Evolutionary conservation across 2,888 invertebrate genomes (phyloP).

Genomic region (Pristionchus mayeri): DNA sequence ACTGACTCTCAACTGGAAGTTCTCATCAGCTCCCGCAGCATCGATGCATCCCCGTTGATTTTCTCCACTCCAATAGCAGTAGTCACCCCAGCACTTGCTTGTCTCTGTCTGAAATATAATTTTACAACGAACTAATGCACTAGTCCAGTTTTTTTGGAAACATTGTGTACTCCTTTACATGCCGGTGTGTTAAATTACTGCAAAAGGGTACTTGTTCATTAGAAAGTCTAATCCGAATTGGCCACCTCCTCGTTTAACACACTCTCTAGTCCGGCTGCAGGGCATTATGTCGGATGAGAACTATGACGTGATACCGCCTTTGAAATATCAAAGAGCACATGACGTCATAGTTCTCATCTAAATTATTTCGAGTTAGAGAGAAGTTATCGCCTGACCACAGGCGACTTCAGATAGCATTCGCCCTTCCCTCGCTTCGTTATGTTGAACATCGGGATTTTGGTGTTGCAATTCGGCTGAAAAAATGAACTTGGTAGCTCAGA

Average conservation of each 20-base stretch:
- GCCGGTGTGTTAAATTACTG: no score
- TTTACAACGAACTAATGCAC: no score
- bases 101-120: not conserved
- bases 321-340: no score
- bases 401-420: not conserved
- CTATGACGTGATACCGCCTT: no score
- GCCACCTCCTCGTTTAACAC: no score
- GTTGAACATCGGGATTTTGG: not conserved
- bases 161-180: no score
- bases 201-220: no score
- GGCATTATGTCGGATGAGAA: no score
- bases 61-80: not conserved
- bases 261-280: no score
- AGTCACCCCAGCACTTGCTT: slow-evolving; percentile 18
- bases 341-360: not conserved
- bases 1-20: not conserved
- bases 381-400: not conserved
- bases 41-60: slow-evolving; percentile 9
- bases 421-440: not conserved
- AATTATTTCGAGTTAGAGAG: not conserved
- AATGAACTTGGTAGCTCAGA: not conserved
- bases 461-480: not conserved
- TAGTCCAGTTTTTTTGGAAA: no score
- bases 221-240: no score
- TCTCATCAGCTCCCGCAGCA: not conserved